phyloP scores from a whole-genome alignment of 37 sponge, comb jelly and placozoan species.

The Hexactinellida sp. region DNA sequence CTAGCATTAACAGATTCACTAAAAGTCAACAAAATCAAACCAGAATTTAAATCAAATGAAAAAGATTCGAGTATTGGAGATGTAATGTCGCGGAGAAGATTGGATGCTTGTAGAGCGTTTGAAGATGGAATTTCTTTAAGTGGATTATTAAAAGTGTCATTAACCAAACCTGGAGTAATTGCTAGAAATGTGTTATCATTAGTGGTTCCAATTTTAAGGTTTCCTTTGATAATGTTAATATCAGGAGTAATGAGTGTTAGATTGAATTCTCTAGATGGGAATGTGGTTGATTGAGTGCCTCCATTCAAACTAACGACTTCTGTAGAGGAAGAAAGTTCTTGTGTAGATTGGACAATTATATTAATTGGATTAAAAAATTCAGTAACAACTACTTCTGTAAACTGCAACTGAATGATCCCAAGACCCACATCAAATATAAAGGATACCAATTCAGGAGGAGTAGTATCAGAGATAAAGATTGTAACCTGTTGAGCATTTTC shows the following conservation, averaged over 20 bases:
- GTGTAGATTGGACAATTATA: slow-evolving; percentile 52
- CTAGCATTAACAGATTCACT: slow-evolving; percentile 51
- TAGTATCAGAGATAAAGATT: slow-evolving; percentile 38
- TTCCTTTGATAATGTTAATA: slow-evolving; percentile 60
- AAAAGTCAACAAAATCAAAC: slow-evolving; percentile 44
- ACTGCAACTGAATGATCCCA: slow-evolving; percentile 49
- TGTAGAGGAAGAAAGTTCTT: background rate
- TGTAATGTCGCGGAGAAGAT: slow-evolving; percentile 22
- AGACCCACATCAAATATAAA: slow-evolving; percentile 63
- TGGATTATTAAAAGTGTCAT: slow-evolving; percentile 37
- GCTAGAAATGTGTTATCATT: slow-evolving; percentile 41
- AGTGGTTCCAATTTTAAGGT: slow-evolving; percentile 42
- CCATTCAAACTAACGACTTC: background rate
- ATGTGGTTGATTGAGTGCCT: background rate
- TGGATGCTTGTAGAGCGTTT: slow-evolving; percentile 24
- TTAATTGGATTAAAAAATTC: slow-evolving; percentile 47
- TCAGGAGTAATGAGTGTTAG: slow-evolving; percentile 42
- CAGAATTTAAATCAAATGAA: slow-evolving; percentile 51
- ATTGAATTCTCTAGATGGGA: background rate
- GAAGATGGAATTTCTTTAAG: slow-evolving; percentile 40
- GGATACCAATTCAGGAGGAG: slow-evolving; percentile 39
- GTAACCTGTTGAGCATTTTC: slow-evolving; percentile 19
- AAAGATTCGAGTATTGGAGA: slow-evolving; percentile 24
- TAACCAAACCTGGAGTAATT: slow-evolving; percentile 30
- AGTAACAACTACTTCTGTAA: slow-evolving; percentile 67